Conservation (phyloP, 2,797 vertebrate species). For the Apodemus agrarius region DNA sequence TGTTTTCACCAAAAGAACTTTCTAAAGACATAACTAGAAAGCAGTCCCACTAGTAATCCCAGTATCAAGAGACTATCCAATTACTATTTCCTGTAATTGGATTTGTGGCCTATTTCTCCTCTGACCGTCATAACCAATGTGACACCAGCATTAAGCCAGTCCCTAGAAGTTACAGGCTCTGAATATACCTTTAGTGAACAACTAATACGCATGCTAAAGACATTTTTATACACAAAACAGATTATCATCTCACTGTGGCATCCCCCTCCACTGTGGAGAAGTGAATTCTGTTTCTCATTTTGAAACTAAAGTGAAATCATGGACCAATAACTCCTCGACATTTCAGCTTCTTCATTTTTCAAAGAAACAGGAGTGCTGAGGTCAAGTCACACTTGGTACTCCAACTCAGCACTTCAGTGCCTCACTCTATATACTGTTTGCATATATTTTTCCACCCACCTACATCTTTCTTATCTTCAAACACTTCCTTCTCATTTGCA, state of each 20-base stretch:
- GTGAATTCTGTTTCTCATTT: neutral
- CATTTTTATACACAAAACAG: neutral
- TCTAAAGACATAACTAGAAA: conserved; percentile 40
- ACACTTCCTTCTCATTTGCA: neutral
- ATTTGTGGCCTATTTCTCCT: neutral
- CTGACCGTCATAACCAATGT: neutral
- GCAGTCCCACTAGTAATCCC: neutral
- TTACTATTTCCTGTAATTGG: neutral
- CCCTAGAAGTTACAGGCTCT: neutral
- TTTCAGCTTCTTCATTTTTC: conserved; percentile 31
- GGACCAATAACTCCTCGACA: neutral
- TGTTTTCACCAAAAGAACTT: neutral
- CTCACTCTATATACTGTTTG: neutral
- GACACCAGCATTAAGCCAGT: neutral
- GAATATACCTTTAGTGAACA: neutral
- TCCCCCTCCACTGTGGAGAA: neutral
- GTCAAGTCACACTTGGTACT: neutral
- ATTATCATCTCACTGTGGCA: neutral
- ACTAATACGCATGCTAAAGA: neutral
- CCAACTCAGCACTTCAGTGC: neutral
- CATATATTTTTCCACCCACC: neutral
- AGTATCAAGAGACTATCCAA: neutral
- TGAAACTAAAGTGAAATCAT: neutral
- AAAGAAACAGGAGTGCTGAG: neutral
- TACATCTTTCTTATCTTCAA: neutral